phyloP scores from a whole-genome alignment of 2,113 vertebrate species.

The Mobula hypostoma region DNA sequence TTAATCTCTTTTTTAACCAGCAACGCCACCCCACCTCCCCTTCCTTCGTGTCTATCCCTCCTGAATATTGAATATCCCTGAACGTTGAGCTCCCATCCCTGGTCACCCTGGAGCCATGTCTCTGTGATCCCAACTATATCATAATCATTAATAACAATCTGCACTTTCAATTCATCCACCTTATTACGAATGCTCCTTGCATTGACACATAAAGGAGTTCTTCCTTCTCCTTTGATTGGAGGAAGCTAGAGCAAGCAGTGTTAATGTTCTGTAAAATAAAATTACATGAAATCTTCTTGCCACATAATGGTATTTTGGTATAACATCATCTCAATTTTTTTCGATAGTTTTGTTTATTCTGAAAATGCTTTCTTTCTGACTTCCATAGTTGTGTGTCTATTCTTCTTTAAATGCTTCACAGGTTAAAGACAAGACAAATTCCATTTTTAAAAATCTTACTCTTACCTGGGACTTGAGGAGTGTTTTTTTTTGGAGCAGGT shows the following conservation, averaged over 20 bases:
- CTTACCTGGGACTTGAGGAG: background rate
- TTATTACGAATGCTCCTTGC: too few relatives aligned
- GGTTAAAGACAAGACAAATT: background rate
- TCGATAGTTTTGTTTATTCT: background rate
- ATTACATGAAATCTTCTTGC: background rate
- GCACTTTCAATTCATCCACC: too few relatives aligned
- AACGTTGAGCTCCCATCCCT: too few relatives aligned
- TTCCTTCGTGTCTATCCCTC: too few relatives aligned
- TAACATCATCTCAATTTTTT: background rate
- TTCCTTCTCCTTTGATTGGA: background rate
- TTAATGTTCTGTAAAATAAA: constrained; percentile 24
- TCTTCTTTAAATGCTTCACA: background rate
- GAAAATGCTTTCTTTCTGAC: background rate
- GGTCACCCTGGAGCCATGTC: too few relatives aligned
- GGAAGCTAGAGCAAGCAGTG: constrained; percentile 20
- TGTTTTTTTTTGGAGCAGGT: background rate
- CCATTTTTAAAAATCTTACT: background rate
- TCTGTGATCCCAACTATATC: too few relatives aligned
- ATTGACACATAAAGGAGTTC: too few relatives aligned
- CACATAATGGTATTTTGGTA: background rate
- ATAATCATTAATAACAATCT: too few relatives aligned
- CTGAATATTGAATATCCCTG: too few relatives aligned
- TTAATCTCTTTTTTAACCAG: too few relatives aligned
- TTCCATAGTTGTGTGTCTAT: background rate
- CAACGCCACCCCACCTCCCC: too few relatives aligned